Evolutionary conservation across 2,797 vertebrate species (phyloP).

Genomic region (Tapera naevia): DNA sequence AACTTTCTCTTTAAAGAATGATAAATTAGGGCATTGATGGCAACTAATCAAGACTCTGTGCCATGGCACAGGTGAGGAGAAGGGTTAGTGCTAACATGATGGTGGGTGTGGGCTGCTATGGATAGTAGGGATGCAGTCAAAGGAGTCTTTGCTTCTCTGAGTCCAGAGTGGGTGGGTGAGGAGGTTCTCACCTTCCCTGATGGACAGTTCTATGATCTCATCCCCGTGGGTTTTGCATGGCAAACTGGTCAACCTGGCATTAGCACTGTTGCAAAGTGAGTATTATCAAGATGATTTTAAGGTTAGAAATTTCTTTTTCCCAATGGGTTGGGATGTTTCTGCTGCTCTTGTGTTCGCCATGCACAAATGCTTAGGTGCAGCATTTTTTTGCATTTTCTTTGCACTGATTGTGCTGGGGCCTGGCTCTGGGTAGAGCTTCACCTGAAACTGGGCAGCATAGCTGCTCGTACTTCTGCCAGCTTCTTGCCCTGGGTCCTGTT

Average conservation of each 20-base stretch:
- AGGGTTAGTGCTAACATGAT: background rate
- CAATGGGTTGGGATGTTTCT: background rate
- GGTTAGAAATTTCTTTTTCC: background rate
- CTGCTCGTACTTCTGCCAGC: background rate
- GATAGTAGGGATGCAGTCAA: background rate
- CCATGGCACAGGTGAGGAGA: background rate
- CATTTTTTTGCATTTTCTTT: background rate
- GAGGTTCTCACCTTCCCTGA: background rate
- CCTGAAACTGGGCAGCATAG: background rate
- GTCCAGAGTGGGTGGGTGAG: background rate
- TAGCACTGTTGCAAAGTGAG: background rate
- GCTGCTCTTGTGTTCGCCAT: background rate
- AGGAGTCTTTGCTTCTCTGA: background rate
- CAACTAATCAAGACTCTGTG: background rate
- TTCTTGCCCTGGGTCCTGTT: background rate
- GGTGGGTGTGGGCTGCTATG: fast-evolving
- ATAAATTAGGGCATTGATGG: background rate
- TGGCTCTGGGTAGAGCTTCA: background rate
- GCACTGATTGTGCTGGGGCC: background rate
- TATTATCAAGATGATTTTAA: background rate
- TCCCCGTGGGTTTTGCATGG: background rate
- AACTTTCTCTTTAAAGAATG: background rate
- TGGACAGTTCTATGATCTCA: background rate
- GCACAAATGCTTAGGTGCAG: background rate
- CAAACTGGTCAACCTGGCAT: background rate